phyloP scores from a whole-genome alignment of 2,797 vertebrate species.

The Gobio occitaniae region DNA sequence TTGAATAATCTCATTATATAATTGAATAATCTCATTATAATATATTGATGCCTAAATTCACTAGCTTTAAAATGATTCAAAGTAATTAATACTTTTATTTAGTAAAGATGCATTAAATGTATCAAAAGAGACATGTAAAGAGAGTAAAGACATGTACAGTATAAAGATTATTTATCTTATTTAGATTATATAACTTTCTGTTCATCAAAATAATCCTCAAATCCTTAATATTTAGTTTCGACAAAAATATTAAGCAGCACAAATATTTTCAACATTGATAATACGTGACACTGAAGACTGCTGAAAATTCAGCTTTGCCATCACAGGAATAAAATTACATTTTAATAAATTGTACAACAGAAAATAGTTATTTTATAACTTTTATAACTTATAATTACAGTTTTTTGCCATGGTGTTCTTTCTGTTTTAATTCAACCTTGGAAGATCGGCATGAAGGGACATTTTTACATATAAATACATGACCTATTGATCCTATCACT shows the following conservation, averaged over 20 bases:
- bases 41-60: not conserved
- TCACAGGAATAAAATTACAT: not conserved
- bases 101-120: not conserved
- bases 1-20: too few species aligned
- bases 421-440: not conserved
- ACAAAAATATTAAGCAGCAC: not conserved
- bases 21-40: not conserved
- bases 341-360: not conserved
- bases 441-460: not conserved
- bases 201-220: not conserved
- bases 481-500: constrained; percentile 18
- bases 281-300: not conserved
- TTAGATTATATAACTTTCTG: not conserved
- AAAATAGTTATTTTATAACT: not conserved
- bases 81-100: not conserved
- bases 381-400: not conserved
- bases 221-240: not conserved
- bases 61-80: not conserved
- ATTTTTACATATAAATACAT: not conserved
- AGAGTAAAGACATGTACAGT: not conserved
- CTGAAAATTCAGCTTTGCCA: not conserved
- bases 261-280: not conserved
- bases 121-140: not conserved
- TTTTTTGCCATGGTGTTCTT: not conserved
- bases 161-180: not conserved